Conservation (phyloP, 92 coral and sea anemone species). For the Epizoanthus rinbou region DNA sequence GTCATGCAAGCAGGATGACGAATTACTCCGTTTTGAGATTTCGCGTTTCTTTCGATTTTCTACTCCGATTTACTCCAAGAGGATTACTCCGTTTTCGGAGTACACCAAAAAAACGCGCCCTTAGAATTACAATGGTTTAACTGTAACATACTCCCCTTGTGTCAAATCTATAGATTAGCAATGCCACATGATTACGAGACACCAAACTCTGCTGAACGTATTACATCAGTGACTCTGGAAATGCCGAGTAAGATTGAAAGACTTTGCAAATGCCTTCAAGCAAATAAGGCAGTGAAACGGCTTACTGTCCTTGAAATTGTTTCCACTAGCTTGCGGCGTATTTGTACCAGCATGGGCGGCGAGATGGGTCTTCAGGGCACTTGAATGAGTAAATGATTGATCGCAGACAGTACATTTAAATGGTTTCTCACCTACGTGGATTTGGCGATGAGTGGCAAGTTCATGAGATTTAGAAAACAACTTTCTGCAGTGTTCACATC, state of each 20-base stretch:
- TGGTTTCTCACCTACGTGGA: constrained; percentile 1
- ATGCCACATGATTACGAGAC: too few relatives aligned
- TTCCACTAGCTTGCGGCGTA: not conserved
- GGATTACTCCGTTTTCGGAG: too few relatives aligned
- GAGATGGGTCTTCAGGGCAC: not conserved
- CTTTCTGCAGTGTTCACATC: not conserved
- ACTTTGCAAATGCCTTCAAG: not conserved
- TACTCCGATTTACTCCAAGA: too few relatives aligned
- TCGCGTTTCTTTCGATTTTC: too few relatives aligned
- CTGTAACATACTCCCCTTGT: too few relatives aligned
- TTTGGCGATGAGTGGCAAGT: not conserved
- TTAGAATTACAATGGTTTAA: too few relatives aligned
- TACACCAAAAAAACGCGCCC: too few relatives aligned
- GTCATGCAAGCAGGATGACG: too few relatives aligned
- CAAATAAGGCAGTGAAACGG: constrained; percentile 6
- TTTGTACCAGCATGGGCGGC: not conserved
- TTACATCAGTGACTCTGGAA: not conserved
- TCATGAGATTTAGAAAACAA: not conserved
- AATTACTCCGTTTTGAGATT: too few relatives aligned
- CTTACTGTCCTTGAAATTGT: not conserved
- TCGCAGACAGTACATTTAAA: not conserved
- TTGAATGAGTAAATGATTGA: not conserved
- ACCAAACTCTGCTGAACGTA: not conserved
- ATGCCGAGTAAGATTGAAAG: not conserved
- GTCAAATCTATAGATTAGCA: too few relatives aligned